Evolutionary conservation across 1,140 invertebrate species (phyloP).

Genomic region (Ylistrum balloti): DNA sequence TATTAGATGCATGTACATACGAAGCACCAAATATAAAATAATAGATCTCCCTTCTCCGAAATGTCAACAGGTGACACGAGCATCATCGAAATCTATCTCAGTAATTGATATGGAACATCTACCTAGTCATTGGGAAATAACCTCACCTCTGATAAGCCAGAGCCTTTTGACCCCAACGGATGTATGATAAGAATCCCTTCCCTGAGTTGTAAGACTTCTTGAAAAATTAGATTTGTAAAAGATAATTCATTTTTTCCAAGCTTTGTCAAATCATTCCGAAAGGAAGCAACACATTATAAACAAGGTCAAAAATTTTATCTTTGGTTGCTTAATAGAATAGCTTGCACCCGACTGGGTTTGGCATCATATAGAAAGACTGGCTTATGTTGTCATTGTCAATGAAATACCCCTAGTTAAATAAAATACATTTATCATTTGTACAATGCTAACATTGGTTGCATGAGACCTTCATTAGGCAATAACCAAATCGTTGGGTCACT

Average conservation of each 20-base stretch:
- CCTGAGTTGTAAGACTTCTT: neutral
- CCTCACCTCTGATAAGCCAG: neutral
- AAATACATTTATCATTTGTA: constrained; percentile 22
- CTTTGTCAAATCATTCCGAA: neutral
- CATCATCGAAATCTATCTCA: neutral
- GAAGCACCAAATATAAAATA: neutral
- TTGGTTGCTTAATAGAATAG: neutral
- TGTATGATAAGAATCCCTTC: neutral
- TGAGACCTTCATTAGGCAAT: neutral
- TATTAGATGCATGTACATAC: neutral
- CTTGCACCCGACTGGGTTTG: neutral
- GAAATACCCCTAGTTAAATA: neutral
- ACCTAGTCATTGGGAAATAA: neutral
- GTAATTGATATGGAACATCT: neutral
- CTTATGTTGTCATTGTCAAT: neutral
- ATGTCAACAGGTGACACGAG: neutral
- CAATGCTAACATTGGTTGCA: constrained; percentile 13
- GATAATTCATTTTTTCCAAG: neutral
- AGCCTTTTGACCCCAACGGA: neutral
- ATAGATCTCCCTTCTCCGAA: neutral
- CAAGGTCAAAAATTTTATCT: constrained; percentile 20
- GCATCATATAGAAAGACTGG: neutral
- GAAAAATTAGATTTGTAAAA: constrained; percentile 4
- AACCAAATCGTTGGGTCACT: neutral
- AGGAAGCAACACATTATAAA: constrained; percentile 2